Base-by-base conservation (phyloP, 2,888 invertebrate genomes). In the Drosophila paracracens region DNA sequence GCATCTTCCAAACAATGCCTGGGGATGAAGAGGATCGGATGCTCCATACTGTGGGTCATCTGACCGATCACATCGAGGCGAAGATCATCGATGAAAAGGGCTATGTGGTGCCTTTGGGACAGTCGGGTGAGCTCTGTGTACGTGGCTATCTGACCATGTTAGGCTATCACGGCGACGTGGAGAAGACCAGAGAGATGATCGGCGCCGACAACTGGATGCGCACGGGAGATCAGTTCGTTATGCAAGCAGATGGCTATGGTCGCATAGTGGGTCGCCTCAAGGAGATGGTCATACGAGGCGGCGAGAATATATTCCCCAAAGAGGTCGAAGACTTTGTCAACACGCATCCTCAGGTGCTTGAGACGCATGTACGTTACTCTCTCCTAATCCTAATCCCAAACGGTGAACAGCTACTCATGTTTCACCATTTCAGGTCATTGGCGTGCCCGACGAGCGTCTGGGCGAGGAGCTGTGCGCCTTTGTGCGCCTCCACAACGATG, bases 241-340 rank as follows among this genome's bases (percentile, higher is more conserved):
- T 97, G 67, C 93, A 94, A 57, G 94, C 94, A 71, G 94, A 95
- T 78, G 96, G 96, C 0, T 96, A 96, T 88, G 95, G 95, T 0
- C 92, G 93, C 81, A 94, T 97, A 71, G 94, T 96, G 27, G 97
- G 97, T 0, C 94, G 97, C 59, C 89, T 95, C 18, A 97, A 97
- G 91, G 97, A 97, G 79, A 94, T 97, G 94, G 95, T 97, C 52
- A 96, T 96, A 63, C 93, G 97, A 53, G 97, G 97, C 6, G 97
- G 97, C n/a, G 96, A 97, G 92, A 97, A 97, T 89, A 95, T 97
- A 64, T 97, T 95, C 90, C 97, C 97, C 0, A 95, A 95, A 94
- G 97, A 97, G 94, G 94, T 97, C 54, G 97, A 97, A 93, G 95
- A 96, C 76, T 94, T 95, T 74, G 90, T 97, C 2, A 95, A 95